phyloP scores from a whole-genome alignment of 2,113 vertebrate species.

The Tapirus terrestris region DNA sequence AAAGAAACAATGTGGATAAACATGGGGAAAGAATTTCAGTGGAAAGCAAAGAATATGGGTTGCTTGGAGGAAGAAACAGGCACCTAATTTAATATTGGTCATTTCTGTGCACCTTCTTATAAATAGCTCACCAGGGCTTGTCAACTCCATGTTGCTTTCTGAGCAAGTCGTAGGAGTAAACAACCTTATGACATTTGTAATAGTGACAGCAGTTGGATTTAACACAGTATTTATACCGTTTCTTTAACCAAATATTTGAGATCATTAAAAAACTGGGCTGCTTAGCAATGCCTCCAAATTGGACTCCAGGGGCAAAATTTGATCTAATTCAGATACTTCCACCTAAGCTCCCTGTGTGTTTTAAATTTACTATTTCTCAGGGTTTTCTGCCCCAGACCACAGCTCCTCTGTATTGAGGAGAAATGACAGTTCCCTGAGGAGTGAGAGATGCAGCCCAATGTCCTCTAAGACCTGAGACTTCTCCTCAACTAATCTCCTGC shows the following conservation, averaged over 20 bases:
- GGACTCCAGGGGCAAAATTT: neutral
- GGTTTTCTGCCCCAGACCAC: neutral
- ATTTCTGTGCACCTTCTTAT: constrained; percentile 32
- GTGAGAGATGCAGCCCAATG: neutral
- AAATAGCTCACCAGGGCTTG: constrained; percentile 40
- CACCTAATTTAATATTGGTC: constrained; percentile 47
- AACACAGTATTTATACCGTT: constrained; percentile 51
- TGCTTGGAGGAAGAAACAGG: constrained; percentile 6
- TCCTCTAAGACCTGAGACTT: neutral
- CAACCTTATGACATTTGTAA: neutral
- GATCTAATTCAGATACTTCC: constrained; percentile 33
- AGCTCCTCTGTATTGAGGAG: neutral
- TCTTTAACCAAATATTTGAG: constrained; percentile 62
- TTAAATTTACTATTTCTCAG: constrained; percentile 7
- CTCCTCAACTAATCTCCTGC: neutral
- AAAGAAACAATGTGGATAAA: constrained; percentile 69
- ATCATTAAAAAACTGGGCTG: constrained; percentile 45
- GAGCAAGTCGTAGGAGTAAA: constrained; percentile 42
- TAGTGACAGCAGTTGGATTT: constrained; percentile 28
- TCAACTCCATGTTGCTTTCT: constrained; percentile 50
- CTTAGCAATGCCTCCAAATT: constrained; percentile 47
- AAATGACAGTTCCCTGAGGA: neutral
- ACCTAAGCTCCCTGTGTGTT: neutral
- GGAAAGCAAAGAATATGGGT: neutral
- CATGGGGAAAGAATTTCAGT: neutral